Conservation (phyloP, 2,888 invertebrate species). For the Caenorhabditis japonica region DNA sequence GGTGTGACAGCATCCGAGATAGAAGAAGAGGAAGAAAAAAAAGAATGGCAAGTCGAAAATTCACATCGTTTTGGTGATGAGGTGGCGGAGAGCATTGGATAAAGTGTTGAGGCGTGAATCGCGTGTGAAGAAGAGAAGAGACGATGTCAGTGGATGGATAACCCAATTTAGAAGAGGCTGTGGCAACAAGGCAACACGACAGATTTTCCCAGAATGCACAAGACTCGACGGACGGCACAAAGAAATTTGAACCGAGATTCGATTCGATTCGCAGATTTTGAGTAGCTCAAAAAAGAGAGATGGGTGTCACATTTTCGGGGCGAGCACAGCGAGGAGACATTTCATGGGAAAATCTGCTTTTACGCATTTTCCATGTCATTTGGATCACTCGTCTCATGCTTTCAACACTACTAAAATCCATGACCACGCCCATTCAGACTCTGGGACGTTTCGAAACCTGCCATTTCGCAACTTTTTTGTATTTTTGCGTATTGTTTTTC, state of each 20-base stretch:
- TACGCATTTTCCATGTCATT: not conserved
- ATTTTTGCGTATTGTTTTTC: no score
- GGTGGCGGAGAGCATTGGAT: slow-evolving; percentile 9
- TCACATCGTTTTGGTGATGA: slow-evolving; percentile 12
- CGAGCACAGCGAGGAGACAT: not conserved
- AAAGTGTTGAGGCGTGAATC: no score
- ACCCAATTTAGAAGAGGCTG: slow-evolving; percentile 32
- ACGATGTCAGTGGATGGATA: slow-evolving; percentile 49
- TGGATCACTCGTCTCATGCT: not conserved
- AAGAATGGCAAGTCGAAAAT: slow-evolving; percentile 6
- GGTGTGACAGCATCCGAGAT: slow-evolving; percentile 11
- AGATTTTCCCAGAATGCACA: slow-evolving; percentile 5
- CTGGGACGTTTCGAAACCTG: no score
- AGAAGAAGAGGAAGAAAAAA: not conserved
- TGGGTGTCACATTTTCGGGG: slow-evolving; percentile 11
- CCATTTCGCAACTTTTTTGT: no score
- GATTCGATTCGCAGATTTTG: slow-evolving; percentile 41
- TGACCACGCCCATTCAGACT: no score
- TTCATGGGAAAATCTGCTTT: not conserved
- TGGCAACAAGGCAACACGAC: slow-evolving; percentile 22
- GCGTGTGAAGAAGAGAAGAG: slow-evolving; percentile 27
- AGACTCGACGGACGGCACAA: slow-evolving; percentile 1
- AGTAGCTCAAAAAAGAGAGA: not conserved
- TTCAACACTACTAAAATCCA: not conserved
- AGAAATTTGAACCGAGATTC: slow-evolving; percentile 22